Base-by-base conservation (phyloP, 2,797 vertebrate genomes). In the Platalea minor region DNA sequence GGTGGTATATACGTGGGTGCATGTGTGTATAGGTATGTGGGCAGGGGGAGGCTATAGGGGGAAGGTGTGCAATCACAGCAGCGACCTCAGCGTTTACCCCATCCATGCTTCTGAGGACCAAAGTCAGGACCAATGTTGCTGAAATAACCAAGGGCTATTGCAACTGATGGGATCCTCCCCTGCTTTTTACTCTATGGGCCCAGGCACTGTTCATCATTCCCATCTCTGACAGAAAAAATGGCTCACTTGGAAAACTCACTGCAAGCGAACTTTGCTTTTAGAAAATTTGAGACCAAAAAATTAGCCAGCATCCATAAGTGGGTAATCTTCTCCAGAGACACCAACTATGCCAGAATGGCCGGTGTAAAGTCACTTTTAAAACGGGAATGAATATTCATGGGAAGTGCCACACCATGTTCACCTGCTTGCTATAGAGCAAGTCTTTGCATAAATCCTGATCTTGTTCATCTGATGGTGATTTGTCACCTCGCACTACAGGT, bases 1-100 rank as follows among this genome's bases (percentile, higher is more conserved):
- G 11, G 13, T 43, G 39, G 17, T 26, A 23, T 19, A 24, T 39
- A 50, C 0, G 0, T 31, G 33, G 17, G n/a, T 13, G 25, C 2
- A 17, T 29, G 35, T 2, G 1, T 19, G 21, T 31, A 10, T 13
- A 59, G 43, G 43, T 46, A 20, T 8, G 31, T 41, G n/a, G 11
- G 39, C n/a, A 46, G 39, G 11, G 11, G 21, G 18, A 69, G 5
- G 51, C 63, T 46, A 7, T 15, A 54, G 19, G 23, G 33, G 24
- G 17, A 76, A 76, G n/a, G 23, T 0, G 1, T 7, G 17, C 0
- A 0, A 65, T 41, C 39, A 48, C n/a, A 64, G 21, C 76, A 48
- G 48, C 0, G 2, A 73, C 19, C n/a, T 54, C 65, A 46, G 56
- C 0, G 1, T 59, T 69, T 48, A 56, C 37, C 17, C 43, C 37